phyloP scores from a whole-genome alignment of 2,888 invertebrate genomes.

The Coelopa pilipes region DNA sequence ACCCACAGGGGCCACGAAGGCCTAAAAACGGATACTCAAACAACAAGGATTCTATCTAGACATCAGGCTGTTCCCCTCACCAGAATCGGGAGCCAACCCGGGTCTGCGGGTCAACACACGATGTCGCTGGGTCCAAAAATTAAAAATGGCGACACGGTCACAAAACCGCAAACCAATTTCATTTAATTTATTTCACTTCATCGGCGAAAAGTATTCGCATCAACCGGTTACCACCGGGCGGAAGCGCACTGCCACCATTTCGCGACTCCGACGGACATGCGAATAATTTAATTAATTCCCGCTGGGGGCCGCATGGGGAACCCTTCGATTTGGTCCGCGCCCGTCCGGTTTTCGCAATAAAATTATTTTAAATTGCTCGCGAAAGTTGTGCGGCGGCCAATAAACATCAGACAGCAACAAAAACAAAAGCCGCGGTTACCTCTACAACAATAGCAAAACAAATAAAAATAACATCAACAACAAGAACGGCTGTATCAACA shows the following conservation, averaged over 20 bases:
- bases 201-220: slow-evolving; percentile 10
- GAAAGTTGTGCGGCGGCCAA: slow-evolving; percentile 10
- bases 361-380: slow-evolving; percentile 19
- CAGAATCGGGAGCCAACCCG: too few species aligned
- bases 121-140: too few species aligned
- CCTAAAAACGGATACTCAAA: too few species aligned
- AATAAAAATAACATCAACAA: background rate
- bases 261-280: slow-evolving; percentile 38
- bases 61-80: too few species aligned
- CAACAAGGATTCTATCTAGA: too few species aligned
- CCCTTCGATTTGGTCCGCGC: background rate
- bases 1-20: too few species aligned
- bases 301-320: background rate
- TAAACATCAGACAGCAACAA: background rate
- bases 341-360: background rate
- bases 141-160: too few species aligned
- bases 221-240: background rate
- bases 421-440: too few species aligned
- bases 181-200: slow-evolving; percentile 33
- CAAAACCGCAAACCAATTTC: slow-evolving; percentile 41
- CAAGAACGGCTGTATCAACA: background rate
- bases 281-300: slow-evolving; percentile 48
- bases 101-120: too few species aligned
- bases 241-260: background rate
- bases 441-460: background rate